These are phyloP conservation scores for Deroptyus accipitrinus DNA, from an alignment of 2,113 vertebrate species.

Conservation along the genomic window DNA sequence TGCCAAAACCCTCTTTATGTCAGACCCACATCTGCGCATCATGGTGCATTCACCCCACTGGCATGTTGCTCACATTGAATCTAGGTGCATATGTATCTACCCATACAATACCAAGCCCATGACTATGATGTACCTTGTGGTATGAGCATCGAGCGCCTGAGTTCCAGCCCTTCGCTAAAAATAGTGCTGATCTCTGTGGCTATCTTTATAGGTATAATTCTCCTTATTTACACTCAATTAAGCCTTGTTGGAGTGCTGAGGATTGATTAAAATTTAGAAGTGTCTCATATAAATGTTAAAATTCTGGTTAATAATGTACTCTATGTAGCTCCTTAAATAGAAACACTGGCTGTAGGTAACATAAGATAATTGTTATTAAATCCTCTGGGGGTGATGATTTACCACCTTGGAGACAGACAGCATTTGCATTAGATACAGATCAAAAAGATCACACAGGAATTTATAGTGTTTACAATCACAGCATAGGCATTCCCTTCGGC, in stretches of 20 bases:
- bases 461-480: background rate
- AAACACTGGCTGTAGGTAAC: background rate
- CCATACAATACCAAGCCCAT: background rate
- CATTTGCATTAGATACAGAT: slow-evolving; percentile 25
- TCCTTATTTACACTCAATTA: background rate
- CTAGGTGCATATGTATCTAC: background rate
- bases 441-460: background rate
- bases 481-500: background rate
- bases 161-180: background rate
- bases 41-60: background rate
- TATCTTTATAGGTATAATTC: background rate
- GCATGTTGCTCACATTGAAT: background rate
- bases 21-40: background rate
- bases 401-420: slow-evolving; percentile 1
- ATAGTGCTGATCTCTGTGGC: background rate
- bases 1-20: background rate
- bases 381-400: background rate
- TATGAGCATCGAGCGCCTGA: background rate
- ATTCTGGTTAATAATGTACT: background rate
- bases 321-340: background rate
- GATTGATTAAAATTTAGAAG: background rate
- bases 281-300: background rate
- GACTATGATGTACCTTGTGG: background rate
- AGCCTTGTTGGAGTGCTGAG: background rate
- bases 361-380: background rate